Percentiles rank a stretch among this genome's conserved stretches.
Evolutionary conservation across 1,140 invertebrate species (phyloP).

Genomic region (Drosophila tsacasi): DNA sequence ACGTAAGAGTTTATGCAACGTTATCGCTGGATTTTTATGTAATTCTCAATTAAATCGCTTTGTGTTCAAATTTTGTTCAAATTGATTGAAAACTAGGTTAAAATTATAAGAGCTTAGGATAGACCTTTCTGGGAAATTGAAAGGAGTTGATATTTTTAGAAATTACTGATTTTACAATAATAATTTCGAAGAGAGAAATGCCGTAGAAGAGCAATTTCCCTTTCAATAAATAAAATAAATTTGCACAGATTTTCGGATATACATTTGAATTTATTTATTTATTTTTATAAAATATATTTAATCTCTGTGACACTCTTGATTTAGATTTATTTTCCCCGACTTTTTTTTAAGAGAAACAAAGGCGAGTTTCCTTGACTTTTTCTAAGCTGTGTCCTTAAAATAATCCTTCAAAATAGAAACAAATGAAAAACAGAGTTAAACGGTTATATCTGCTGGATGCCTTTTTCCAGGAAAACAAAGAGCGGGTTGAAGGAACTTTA

Average conservation of each 20-base stretch:
- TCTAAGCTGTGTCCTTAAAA: neutral
- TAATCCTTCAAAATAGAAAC: neutral
- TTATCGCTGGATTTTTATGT: constrained; percentile 64
- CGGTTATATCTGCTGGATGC: neutral
- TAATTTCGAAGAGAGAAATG: no score
- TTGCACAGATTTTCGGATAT: no score
- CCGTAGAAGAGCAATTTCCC: neutral
- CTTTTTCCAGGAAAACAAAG: constrained; percentile 7
- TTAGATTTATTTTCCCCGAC: neutral
- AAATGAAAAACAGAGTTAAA: neutral
- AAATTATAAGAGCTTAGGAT: neutral
- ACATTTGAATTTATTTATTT: no score
- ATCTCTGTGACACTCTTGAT: neutral
- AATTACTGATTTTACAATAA: neutral
- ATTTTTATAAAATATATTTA: no score
- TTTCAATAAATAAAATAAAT: no score
- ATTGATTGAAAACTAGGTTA: neutral
- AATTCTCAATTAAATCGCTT: constrained; percentile 61
- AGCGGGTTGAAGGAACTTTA: constrained; percentile 14
- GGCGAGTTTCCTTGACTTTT: constrained; percentile 5
- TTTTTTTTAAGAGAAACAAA: neutral
- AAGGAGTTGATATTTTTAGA: neutral
- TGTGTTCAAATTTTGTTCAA: neutral
- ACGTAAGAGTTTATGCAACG: constrained; percentile 76
- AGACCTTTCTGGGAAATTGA: neutral